These are phyloP conservation scores for Nipponia nippon DNA, from an alignment of 2,113 vertebrate genomes.

Conservation along the genomic window DNA sequence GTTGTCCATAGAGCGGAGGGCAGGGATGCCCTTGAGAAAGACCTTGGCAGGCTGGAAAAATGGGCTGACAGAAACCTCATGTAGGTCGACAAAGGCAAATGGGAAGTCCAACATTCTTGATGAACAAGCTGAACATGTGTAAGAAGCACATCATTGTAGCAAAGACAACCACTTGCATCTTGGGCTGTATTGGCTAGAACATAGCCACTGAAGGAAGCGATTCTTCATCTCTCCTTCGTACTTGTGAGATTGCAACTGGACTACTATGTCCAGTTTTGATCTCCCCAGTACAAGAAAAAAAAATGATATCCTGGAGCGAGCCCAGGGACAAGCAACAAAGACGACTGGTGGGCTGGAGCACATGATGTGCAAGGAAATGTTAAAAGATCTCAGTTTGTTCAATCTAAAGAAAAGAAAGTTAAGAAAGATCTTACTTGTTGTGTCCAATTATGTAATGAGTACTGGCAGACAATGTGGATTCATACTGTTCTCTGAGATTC, in stretches of 20 bases:
- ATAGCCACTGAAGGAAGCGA: rapidly evolving
- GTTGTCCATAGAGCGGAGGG: neutral
- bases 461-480: neutral
- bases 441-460: neutral
- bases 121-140: neutral
- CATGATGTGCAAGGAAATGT: neutral
- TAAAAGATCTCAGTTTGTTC: neutral
- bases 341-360: neutral
- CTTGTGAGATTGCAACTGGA: neutral
- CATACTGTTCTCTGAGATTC: neutral
- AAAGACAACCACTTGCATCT: neutral
- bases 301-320: neutral
- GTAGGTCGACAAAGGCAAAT: neutral
- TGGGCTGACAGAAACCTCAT: neutral
- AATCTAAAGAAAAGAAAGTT: neutral
- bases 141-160: neutral
- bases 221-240: neutral
- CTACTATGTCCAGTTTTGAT: neutral
- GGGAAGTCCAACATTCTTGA: neutral
- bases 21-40: rapidly evolving
- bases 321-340: neutral
- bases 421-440: neutral
- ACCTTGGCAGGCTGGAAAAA: neutral
- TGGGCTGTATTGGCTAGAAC: neutral
- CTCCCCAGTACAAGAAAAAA: neutral